Evolutionary conservation across 2,113 vertebrate genomes (phyloP).

Genomic region (Phaethornis superciliosus): DNA sequence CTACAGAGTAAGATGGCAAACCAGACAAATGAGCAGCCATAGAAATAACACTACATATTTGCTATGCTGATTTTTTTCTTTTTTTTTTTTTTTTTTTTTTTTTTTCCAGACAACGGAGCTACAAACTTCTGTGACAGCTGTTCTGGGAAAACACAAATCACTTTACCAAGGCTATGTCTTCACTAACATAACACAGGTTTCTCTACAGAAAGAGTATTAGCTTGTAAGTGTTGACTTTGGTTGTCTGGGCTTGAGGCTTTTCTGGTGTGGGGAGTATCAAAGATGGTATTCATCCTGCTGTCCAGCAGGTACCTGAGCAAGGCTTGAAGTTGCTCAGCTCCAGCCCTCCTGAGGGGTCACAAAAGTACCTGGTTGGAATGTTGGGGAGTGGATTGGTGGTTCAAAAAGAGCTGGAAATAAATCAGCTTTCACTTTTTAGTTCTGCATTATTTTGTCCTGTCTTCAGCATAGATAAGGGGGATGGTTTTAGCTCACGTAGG

Average conservation of each 20-base stretch:
- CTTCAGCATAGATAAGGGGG: background rate
- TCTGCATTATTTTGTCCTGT: background rate
- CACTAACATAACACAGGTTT: background rate
- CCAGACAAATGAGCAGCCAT: background rate
- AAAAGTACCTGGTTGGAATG: background rate
- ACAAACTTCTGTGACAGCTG: background rate
- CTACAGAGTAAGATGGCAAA: background rate
- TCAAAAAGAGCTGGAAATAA: background rate
- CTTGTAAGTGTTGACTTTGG: background rate
- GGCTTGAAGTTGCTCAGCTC: background rate
- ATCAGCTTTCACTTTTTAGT: background rate
- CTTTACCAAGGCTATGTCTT: background rate
- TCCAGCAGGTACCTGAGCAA: background rate
- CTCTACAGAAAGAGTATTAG: background rate
- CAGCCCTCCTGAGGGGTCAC: background rate
- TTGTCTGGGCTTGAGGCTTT: background rate
- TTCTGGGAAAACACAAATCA: background rate
- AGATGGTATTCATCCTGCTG: background rate
- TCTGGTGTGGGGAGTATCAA: background rate
- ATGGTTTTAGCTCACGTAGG: background rate
- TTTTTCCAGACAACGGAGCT: background rate
- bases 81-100: background rate
- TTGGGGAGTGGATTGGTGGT: background rate
- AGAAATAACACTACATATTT: rapidly evolving
- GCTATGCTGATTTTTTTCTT: rapidly evolving